Conservation (phyloP, 2,113 vertebrate species). For the Rafetus swinhoei region DNA sequence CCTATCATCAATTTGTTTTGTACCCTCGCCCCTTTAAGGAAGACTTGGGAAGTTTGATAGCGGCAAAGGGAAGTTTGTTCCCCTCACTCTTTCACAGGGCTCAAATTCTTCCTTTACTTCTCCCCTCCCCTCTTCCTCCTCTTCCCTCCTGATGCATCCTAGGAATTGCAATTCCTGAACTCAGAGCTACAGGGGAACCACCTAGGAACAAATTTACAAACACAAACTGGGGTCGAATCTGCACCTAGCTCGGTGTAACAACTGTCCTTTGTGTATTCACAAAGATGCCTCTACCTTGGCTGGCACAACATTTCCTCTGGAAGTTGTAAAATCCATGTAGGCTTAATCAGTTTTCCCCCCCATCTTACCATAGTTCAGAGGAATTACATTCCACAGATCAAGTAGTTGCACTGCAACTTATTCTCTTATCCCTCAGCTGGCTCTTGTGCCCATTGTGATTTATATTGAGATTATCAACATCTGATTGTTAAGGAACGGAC, state of each 20-base stretch:
- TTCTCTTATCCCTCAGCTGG: fast-evolving
- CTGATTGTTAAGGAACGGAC: background rate
- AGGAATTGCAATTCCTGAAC: background rate
- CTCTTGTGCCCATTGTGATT: background rate
- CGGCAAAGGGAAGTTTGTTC: background rate
- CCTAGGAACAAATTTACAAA: background rate
- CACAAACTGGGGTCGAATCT: background rate
- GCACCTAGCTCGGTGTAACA: background rate
- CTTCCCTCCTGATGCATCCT: background rate
- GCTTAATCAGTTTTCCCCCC: background rate
- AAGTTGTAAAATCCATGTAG: background rate
- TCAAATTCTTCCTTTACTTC: background rate
- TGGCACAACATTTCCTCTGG: background rate
- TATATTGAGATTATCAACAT: background rate
- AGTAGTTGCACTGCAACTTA: background rate
- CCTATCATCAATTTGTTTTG: background rate
- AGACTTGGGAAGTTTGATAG: background rate
- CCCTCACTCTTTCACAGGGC: background rate
- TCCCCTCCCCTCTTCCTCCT: background rate
- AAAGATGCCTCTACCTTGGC: background rate
- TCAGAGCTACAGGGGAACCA: background rate
- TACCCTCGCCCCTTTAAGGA: background rate
- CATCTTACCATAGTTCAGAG: background rate
- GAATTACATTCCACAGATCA: background rate
- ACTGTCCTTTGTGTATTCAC: background rate